Conservation (phyloP, 2,113 vertebrate species). For the Epinephelus cyanopodus region DNA sequence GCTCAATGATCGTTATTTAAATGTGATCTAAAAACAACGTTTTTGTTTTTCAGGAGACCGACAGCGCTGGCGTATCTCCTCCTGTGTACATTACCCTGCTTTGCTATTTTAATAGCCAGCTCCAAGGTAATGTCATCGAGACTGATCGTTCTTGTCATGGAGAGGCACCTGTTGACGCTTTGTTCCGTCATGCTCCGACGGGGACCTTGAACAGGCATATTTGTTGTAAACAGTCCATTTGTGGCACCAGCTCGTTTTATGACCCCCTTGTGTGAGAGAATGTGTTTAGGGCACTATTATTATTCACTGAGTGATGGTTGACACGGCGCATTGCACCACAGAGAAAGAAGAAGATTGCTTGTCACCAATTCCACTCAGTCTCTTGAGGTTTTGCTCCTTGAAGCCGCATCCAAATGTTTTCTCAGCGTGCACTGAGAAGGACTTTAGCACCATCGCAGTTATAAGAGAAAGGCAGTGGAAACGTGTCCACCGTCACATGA, state of each 20-base stretch:
- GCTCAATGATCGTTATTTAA: background rate
- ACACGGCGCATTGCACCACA: constrained; percentile 30
- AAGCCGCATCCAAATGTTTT: constrained; percentile 10
- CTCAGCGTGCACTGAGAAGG: constrained; percentile 1
- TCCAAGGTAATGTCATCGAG: constrained; percentile 83
- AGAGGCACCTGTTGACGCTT: constrained; percentile 49
- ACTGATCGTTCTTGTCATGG: constrained; percentile 35
- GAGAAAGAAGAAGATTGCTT: constrained; percentile 15
- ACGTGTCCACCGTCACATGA: constrained; percentile 57
- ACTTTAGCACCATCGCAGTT: constrained; percentile 48
- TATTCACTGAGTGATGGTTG: constrained; percentile 42
- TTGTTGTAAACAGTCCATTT: constrained; percentile 55
- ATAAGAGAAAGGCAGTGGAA: background rate
- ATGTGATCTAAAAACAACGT: background rate
- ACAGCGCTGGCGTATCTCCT: constrained; percentile 81
- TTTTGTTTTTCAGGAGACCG: constrained; percentile 85
- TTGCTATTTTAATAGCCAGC: constrained; percentile 84
- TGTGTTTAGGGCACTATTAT: constrained; percentile 33
- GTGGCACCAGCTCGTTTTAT: constrained; percentile 27
- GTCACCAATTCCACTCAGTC: constrained; percentile 4
- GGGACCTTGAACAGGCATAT: constrained; percentile 54
- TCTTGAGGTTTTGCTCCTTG: background rate
- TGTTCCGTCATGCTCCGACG: constrained; percentile 43
- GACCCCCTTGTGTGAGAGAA: constrained; percentile 15
- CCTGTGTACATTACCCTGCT: constrained; percentile 87